Base-by-base conservation (phyloP, 2,888 invertebrate species). In the Charanyca ferruginea region DNA sequence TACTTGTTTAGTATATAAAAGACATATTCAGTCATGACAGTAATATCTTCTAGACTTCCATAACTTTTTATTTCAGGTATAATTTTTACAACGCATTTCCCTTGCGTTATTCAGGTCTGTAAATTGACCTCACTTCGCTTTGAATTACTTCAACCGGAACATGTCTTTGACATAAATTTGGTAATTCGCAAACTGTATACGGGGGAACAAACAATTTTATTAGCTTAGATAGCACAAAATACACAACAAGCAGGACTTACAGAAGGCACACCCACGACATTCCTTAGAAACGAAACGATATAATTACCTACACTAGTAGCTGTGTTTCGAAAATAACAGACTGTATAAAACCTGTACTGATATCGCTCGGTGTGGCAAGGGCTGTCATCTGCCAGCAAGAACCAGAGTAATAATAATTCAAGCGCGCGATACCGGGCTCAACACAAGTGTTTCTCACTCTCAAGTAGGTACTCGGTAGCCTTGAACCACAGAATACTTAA, bases 151-250 rank as follows among this genome's bases (percentile, higher is more conserved):
- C 53, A 41, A 66, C 61, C 47, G 61, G 54, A 77, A 76, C 76
- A 63, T 59, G 64, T 66, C 77, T 66, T 66, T 66, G 66, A 62
- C 66, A 67, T 78, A 80, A 78, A 80, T 69, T 80, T 65, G 60
- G 72, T 73, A 75, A 71, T 73, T 70, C 54, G 52, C 59, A 66
- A 70, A 77, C 69, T 76, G 73, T 77, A 61, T 69, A 69, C 66
- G 49, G 66, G 53, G 66, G 58, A 73, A 69, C 75, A 79, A 81
- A 81, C 81, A 75, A 75, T 79, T 81, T 77, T 81, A 81, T 75
- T 81, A 55, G 75, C 77, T 71, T 55, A 71, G 81, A 79, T 80
- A 77, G 70, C 80, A 63, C 54, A 65, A 58, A 64, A 49, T 61
- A 9, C 23, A 8, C 11, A 48, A 25, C 3, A 35, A 3, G 2